phyloP scores from a whole-genome alignment of 2,113 vertebrate species.

The Neolamprologus variostigma region DNA sequence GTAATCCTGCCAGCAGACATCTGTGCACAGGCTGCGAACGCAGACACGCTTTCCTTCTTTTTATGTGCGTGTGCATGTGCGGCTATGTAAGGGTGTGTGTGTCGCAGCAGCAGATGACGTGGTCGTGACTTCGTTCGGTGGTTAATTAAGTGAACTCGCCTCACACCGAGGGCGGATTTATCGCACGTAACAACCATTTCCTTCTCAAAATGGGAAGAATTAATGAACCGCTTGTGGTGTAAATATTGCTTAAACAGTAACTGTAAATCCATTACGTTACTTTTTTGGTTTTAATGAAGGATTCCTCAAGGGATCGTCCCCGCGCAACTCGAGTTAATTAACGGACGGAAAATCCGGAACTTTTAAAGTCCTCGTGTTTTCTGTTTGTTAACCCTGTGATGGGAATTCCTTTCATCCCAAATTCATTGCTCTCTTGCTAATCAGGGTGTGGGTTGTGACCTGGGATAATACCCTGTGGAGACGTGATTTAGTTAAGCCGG shows the following conservation, averaged over 20 bases:
- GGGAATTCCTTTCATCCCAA: neutral
- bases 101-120: neutral
- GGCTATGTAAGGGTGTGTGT: fast-evolving
- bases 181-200: neutral
- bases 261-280: neutral
- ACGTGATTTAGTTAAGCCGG: neutral
- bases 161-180: neutral
- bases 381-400: neutral
- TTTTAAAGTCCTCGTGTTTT: neutral
- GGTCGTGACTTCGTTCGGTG: neutral
- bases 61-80: neutral
- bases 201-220: neutral
- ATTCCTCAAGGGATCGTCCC: neutral
- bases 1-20: neutral
- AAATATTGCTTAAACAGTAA: neutral
- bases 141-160: slow-evolving; percentile 5
- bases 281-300: neutral
- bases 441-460: neutral
- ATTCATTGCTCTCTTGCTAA: neutral
- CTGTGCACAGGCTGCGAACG: too few relatives aligned
- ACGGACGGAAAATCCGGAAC: neutral
- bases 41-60: neutral
- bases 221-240: neutral
- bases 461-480: neutral
- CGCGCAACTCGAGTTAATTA: neutral